A percentile compares a stretch with the other conserved stretches of the same genome.
Evolutionary conservation across 2,888 invertebrate species (phyloP).

Genomic region (Muscina levida): DNA sequence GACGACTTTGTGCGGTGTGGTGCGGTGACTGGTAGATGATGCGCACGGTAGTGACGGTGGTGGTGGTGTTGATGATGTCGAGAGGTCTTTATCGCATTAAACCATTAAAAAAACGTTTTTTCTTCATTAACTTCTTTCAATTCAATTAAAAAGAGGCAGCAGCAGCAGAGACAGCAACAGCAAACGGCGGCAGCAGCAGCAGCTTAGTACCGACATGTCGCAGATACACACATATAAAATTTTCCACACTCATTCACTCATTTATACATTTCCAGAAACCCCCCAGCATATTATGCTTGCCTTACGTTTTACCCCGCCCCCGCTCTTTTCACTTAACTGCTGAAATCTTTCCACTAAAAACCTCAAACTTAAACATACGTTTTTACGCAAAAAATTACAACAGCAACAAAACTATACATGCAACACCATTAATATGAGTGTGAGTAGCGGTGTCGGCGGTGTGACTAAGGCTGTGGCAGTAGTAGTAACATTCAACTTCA

Average conservation of each 20-base stretch:
- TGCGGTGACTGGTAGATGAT: too few species aligned
- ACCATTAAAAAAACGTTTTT: not conserved
- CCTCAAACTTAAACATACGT: too few species aligned
- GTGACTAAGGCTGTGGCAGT: too few species aligned
- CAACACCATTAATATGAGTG: too few species aligned
- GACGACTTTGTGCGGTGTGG: not conserved
- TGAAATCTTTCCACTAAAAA: not conserved
- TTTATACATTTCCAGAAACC: not conserved
- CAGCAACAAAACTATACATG: too few species aligned
- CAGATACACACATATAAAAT: not conserved
- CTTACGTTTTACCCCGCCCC: slow-evolving; percentile 1
- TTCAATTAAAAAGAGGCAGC: slow-evolving; percentile 2
- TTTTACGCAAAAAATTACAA: too few species aligned
- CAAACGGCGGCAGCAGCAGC: not conserved
- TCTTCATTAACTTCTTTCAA: slow-evolving; percentile 28
- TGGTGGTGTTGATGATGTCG: too few species aligned
- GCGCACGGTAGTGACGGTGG: too few species aligned
- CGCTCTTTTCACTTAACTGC: not conserved
- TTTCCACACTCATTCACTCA: not conserved
- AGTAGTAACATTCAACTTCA: too few species aligned
- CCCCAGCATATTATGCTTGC: too few species aligned
- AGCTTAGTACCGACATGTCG: not conserved
- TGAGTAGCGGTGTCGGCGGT: too few species aligned
- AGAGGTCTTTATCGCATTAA: slow-evolving; percentile 14
- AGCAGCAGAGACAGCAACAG: not conserved